Percentiles rank a stretch among this genome's conserved stretches.
These are phyloP conservation scores for Elaphurus davidianus DNA, from an alignment of 2,113 vertebrate genomes.

Conservation along the genomic window DNA sequence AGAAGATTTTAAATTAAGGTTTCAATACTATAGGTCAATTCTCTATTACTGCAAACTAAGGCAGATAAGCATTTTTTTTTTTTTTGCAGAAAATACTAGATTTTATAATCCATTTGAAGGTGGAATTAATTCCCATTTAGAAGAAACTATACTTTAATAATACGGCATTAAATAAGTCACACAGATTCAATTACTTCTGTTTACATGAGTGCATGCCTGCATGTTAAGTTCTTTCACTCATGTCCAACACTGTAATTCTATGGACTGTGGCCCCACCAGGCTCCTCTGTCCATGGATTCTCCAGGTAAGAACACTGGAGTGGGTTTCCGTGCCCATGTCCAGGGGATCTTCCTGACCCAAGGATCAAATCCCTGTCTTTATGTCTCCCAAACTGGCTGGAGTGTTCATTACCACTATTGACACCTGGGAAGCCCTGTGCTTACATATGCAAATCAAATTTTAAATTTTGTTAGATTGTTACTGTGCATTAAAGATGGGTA, in stretches of 20 bases:
- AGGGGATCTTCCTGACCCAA: neutral
- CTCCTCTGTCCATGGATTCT: neutral
- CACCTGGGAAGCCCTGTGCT: neutral
- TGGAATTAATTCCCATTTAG: neutral
- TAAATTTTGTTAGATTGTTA: neutral
- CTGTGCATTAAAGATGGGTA: neutral
- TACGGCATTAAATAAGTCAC: neutral
- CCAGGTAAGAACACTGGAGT: neutral
- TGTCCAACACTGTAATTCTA: neutral
- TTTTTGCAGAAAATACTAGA: neutral
- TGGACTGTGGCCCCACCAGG: neutral
- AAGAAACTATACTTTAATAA: neutral
- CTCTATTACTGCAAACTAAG: neutral
- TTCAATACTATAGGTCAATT: neutral
- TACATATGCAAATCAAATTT: neutral
- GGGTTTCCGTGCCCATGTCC: neutral
- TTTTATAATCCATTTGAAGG: neutral
- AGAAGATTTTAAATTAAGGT: slow-evolving; percentile 23
- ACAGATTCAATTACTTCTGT: neutral
- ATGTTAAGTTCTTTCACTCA: neutral
- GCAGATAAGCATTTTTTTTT: neutral
- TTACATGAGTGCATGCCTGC: neutral
- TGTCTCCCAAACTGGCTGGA: neutral
- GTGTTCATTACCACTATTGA: neutral
- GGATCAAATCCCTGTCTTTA: neutral